A percentile compares a stretch with the other conserved stretches of the same genome.
Evolutionary conservation across 2,113 vertebrate species (phyloP).

Genomic region (Arvicanthis niloticus): DNA sequence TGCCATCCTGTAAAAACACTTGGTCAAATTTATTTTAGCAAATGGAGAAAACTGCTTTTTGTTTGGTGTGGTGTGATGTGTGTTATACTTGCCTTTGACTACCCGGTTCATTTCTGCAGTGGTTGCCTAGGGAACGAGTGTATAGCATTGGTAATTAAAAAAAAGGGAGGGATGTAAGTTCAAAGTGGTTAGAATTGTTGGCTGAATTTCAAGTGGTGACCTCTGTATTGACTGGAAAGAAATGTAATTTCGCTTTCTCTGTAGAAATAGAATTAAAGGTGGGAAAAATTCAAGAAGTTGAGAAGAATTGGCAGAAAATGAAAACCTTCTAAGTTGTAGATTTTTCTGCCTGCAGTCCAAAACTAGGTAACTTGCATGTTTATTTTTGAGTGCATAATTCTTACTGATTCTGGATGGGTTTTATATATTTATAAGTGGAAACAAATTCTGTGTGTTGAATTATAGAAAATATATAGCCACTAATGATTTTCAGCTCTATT

Average conservation of each 20-base stretch:
- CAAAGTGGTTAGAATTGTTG: conserved; percentile 67
- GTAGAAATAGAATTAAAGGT: conserved; percentile 46
- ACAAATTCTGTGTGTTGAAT: conserved; percentile 32
- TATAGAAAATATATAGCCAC: conserved; percentile 12
- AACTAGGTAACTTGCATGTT: not conserved
- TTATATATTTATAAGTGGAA: conserved; percentile 62
- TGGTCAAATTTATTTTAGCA: conserved; percentile 77
- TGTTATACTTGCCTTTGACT: conserved; percentile 70
- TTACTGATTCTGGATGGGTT: not conserved
- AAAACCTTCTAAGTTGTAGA: not conserved
- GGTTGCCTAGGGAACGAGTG: conserved; percentile 79
- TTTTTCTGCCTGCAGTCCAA: conserved; percentile 37
- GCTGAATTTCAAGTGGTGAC: conserved; percentile 74
- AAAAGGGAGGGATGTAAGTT: conserved; percentile 26
- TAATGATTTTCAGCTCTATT: conserved; percentile 19
- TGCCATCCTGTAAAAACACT: conserved; percentile 72
- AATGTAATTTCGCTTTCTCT: conserved; percentile 58
- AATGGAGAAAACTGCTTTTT: conserved; percentile 70
- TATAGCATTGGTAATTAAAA: conserved; percentile 23
- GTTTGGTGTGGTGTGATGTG: conserved; percentile 54
- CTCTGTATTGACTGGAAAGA: conserved; percentile 62
- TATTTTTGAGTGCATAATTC: conserved; percentile 53
- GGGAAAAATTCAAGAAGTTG: conserved; percentile 51
- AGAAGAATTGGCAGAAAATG: conserved; percentile 31
- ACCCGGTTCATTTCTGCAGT: conserved; percentile 66